Base-by-base conservation (phyloP, 2,888 invertebrate species). In the Trichogramma dendrolimi region DNA sequence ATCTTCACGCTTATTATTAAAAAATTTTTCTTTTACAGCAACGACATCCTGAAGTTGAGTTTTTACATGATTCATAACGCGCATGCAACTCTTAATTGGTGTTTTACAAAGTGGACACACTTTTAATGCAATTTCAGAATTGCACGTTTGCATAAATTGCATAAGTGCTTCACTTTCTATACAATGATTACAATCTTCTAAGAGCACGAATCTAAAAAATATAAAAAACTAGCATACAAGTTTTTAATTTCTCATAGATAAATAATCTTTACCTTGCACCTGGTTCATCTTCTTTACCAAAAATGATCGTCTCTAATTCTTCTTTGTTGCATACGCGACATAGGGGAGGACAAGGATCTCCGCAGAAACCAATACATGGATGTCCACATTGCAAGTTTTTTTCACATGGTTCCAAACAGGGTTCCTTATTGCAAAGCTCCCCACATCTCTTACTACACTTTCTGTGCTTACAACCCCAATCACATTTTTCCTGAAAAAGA, bases 171-270 rank as follows among this genome's bases (percentile, higher is more conserved):
- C 14, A 41, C 52, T 61, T 47, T 61, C 61, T 46, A 61, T 52
- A n/a, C 56, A 56, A 44, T 61, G 61, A 0, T 10, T n/a, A 27
- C 61, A 61, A 50, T 61, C 52, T 52, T 55, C 52, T 3, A 61
- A 11, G 4, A 42, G 47, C 38, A 61, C 47, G 41, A 61, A 61
- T 39, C 61, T 61, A 11, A 4, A 47, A 14, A 6, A 14, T 40
- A 27, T 42, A 5, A 27, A 6, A 4, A 51, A 51, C 1, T 6
- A 51, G 6, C 10, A 6, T 6, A 51, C 3, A 27, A 51, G 2
- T 51, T 0, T 51, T 27, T 5, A 4, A 14, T 10, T 39, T 1
- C n/a, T 39, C 1, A 8, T 40, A 39, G 10, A 51, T 10, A 3
- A 39, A 14, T 40, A 39, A n/a, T 51, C 38, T 40, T 43, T 55